Base-by-base conservation (phyloP, 2,797 vertebrate genomes). In the Chaetodon trifasciatus region DNA sequence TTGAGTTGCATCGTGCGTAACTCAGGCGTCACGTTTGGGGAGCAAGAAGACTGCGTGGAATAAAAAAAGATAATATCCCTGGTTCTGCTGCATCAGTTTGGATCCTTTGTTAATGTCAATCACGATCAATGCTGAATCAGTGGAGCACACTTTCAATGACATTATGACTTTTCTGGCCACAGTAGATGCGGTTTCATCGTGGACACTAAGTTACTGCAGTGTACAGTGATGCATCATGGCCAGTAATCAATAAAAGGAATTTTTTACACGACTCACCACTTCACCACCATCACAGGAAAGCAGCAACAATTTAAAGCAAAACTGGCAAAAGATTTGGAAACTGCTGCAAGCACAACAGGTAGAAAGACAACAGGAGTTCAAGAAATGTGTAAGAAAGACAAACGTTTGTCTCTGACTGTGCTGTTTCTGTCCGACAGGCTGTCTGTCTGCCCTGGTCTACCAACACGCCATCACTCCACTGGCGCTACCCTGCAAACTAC, bases 391-490 rank as follows among this genome's bases (percentile, higher is more conserved):
- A 15, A 62, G 55, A 17, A 13, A 11, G 35, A 28, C 28, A 40
- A 60, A 28, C 57, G 19, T 52, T 61, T 78, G 46, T 77, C 62
- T 80, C 16, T 76, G 65, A 78, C 60, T 60, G 35, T 76, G 50
- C 81, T 77, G 11, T 85, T 47, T 93, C 3, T 87, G 6, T 76
- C 63, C 50, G 39, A 17, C 91, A 99, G 98, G 98, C 52, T 99
- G 97, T 74, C 95, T 99, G 37, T 99, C 98, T 0, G 98, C 98
- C 1, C 90, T 99, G 94, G 98, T 99, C 63, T 99, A 99, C 94
- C 98, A 99, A 93, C 98, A 99, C 89, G 98, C 98, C 49, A 98
- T 99, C 95, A 99, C 97, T 12, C 98, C 98, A 0, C 92, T 99
- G 95, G 98, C 98, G 60, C 93, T 99, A 78, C 98, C 98, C 81